phyloP scores from a whole-genome alignment of 2,888 invertebrate species.

The Drosophila prostipennis region DNA sequence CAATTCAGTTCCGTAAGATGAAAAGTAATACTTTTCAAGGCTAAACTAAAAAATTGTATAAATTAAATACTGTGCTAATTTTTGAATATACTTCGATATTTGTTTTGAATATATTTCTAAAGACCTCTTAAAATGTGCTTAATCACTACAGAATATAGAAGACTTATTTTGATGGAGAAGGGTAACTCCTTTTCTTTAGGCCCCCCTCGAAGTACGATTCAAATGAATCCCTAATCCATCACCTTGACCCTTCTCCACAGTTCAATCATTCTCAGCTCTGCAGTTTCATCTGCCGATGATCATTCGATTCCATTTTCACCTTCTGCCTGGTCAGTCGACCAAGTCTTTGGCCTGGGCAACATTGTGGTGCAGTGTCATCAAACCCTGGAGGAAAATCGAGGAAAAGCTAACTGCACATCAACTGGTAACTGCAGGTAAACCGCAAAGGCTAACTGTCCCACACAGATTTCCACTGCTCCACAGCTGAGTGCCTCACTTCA shows the following conservation, averaged over 20 bases:
- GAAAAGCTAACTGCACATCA: constrained; percentile 68
- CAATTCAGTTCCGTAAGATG: no score
- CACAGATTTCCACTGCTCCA: constrained; percentile 39
- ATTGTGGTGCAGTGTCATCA: constrained; percentile 33
- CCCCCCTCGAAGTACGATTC: not conserved
- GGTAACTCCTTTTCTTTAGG: not conserved
- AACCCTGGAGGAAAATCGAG: constrained; percentile 9
- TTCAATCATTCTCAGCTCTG: constrained; percentile 3
- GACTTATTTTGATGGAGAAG: not conserved
- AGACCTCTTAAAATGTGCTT: no score
- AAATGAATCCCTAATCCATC: constrained; percentile 3
- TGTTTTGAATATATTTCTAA: not conserved
- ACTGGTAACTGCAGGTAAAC: constrained; percentile 58
- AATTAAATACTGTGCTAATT: no score
- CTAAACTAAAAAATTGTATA: no score
- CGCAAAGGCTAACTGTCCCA: constrained; percentile 47
- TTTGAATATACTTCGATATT: no score
- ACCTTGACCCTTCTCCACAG: not conserved
- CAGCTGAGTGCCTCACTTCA: constrained; percentile 80
- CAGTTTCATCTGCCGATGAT: constrained; percentile 5
- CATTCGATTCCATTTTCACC: constrained; percentile 19
- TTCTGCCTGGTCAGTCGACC: not conserved
- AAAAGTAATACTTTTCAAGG: no score
- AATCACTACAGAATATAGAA: not conserved
- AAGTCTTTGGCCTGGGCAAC: not conserved